Conservation (phyloP, 2,888 invertebrate species). For the Andrena hattorfiana region DNA sequence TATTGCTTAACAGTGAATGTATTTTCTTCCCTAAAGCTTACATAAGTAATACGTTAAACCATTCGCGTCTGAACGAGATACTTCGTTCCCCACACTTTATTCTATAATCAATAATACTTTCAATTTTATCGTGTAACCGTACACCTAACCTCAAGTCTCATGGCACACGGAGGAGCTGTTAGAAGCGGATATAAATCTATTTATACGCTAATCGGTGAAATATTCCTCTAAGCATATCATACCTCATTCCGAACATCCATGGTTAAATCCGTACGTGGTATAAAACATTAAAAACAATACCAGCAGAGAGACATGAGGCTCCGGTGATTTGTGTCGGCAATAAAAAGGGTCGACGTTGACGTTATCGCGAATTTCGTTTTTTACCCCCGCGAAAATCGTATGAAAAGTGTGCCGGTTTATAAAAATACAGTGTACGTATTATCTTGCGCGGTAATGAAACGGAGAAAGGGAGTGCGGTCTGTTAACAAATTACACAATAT, state of each 20-base stretch:
- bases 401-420: constrained; percentile 39
- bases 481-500: constrained; percentile 67
- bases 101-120: constrained; percentile 43
- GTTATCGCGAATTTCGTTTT: constrained; percentile 51
- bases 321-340: constrained; percentile 68
- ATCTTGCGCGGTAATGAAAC: constrained; percentile 46
- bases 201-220: not conserved
- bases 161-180: constrained; percentile 6
- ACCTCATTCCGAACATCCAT: constrained; percentile 78
- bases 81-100: not conserved
- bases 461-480: constrained; percentile 12
- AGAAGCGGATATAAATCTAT: not conserved
- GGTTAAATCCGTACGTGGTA: constrained; percentile 72
- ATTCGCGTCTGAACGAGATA: constrained; percentile 7
- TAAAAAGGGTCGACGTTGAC: constrained; percentile 44
- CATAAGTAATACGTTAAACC: not conserved
- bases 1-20: constrained; percentile 2
- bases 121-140: constrained; percentile 53
- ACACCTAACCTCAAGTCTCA: constrained; percentile 56
- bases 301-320: constrained; percentile 72
- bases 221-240: constrained; percentile 43
- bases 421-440: constrained; percentile 55
- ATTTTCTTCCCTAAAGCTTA: constrained; percentile 1
- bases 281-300: constrained; percentile 77
- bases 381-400: constrained; percentile 26